Evolutionary conservation across 2,888 invertebrate genomes (phyloP).

Genomic region (Lucinisca nassula): DNA sequence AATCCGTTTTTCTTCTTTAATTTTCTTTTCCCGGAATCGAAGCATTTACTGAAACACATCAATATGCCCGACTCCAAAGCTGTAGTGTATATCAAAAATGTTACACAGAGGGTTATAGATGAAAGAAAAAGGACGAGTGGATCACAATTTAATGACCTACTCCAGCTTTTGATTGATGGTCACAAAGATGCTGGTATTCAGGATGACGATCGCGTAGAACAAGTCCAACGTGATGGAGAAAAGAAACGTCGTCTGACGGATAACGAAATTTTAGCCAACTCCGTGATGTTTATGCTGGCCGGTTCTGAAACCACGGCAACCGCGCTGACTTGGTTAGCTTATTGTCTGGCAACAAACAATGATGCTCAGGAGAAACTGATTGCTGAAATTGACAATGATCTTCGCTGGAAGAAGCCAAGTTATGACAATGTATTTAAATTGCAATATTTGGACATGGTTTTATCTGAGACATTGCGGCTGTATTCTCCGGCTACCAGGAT

Average conservation of each 20-base stretch:
- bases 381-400: slow-evolving; percentile 25
- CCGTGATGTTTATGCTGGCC: slow-evolving; percentile 61
- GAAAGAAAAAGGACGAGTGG: slow-evolving; percentile 10
- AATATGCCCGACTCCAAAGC: slow-evolving; percentile 31
- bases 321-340: slow-evolving; percentile 61
- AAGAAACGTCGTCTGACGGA: slow-evolving; percentile 53
- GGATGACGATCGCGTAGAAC: neutral
- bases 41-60: slow-evolving; percentile 22
- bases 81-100: slow-evolving; percentile 43
- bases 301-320: slow-evolving; percentile 71
- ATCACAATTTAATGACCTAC: slow-evolving; percentile 31
- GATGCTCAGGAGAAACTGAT: slow-evolving; percentile 44
- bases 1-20: slow-evolving; percentile 45
- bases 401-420: slow-evolving; percentile 35
- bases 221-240: neutral
- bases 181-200: slow-evolving; percentile 15
- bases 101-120: slow-evolving; percentile 25
- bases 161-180: slow-evolving; percentile 50
- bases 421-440: slow-evolving; percentile 56
- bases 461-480: slow-evolving; percentile 63
- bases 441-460: slow-evolving; percentile 62
- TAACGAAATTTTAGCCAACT: slow-evolving; percentile 61
- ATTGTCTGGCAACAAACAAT: slow-evolving; percentile 57
- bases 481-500: slow-evolving; percentile 65
- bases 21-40: slow-evolving; percentile 36